Conservation (phyloP, 2,888 invertebrate species). For the Eupithecia insigniata region DNA sequence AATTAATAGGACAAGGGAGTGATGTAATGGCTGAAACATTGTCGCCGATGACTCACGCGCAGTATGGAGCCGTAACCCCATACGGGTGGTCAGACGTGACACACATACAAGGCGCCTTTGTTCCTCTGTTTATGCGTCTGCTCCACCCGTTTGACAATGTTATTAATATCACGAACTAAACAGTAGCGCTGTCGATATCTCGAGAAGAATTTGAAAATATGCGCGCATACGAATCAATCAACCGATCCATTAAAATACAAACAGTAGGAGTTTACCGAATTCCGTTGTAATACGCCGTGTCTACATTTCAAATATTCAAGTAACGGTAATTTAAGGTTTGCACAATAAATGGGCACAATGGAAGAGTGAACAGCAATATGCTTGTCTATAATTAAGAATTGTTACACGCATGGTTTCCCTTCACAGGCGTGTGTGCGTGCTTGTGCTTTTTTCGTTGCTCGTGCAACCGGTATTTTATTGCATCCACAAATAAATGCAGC, state of each 20-base stretch:
- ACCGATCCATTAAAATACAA: slow-evolving; percentile 41
- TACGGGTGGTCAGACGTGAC: slow-evolving; percentile 53
- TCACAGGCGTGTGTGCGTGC: slow-evolving; percentile 39
- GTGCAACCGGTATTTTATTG: slow-evolving; percentile 58
- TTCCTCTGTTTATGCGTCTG: slow-evolving; percentile 32
- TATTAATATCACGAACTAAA: slow-evolving; percentile 8
- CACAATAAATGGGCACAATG: slow-evolving; percentile 43
- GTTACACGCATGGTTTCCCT: slow-evolving; percentile 47
- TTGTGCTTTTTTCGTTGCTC: slow-evolving; percentile 49
- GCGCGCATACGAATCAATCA: not conserved
- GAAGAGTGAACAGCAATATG: slow-evolving; percentile 38
- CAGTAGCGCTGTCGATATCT: not conserved
- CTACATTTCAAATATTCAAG: slow-evolving; percentile 47
- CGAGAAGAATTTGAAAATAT: slow-evolving; percentile 11
- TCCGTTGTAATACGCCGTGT: slow-evolving; percentile 50
- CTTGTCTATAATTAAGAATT: slow-evolving; percentile 46
- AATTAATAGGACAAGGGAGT: slow-evolving; percentile 49
- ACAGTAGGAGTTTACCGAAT: slow-evolving; percentile 50
- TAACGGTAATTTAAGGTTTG: slow-evolving; percentile 46
- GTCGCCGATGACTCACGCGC: slow-evolving; percentile 50
- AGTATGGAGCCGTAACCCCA: slow-evolving; percentile 48
- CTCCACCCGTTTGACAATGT: slow-evolving; percentile 16
- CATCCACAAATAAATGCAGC: slow-evolving; percentile 59
- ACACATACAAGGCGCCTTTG: slow-evolving; percentile 44
- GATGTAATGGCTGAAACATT: slow-evolving; percentile 47